Evolutionary conservation across 2,888 invertebrate species (phyloP), one percentile per base, ranked within the genome.

Genomic region (Cephus spinipes): DNA sequence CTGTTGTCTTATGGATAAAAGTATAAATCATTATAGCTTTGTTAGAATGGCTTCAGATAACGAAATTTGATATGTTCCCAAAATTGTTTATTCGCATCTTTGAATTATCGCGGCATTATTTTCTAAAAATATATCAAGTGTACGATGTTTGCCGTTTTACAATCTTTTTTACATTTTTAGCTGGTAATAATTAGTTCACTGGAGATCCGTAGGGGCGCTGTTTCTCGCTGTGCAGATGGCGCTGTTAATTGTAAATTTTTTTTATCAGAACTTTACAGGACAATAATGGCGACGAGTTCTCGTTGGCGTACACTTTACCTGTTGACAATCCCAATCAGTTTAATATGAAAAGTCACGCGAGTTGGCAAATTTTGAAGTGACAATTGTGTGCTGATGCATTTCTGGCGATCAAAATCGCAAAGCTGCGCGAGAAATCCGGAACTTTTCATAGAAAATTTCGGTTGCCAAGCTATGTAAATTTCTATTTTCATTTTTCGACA

Each of bases 391-490:
- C 78, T 40, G 74, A 33, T 55, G 76, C 35, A 76, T 12, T 68
- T 40, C 36, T 79, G 69, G 77, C 12, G 77, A 71, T 73, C 31
- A 77, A 35, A 55, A 68, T 75, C 40, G 74, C 81, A 79, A 75
- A 78, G 76, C 73, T 81, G 77, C 76, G 77, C 76, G 75, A 78
- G 73, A 79, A 40, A 80, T 81, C 77, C 75, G 74, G 79, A 80
- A 80, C 81, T 81, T 86, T 86, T 86, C 86, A 87, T 83, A 86
- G 84, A 86, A 75, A 83, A 87, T 79, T 79, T 75, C 75, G 77
- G 79, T 80, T 78, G 77, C 74, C 74, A 80, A 83, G 80, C 79
- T 78, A 86, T 83, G 86, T 79, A 76, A 69, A 78, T 80, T 78
- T 74, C 74, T 32, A 74, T 35, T 34, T 74, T 71, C 71, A 55